phyloP scores from a whole-genome alignment of 2,888 invertebrate genomes.

The Liopterus haemorrhoidalis region DNA sequence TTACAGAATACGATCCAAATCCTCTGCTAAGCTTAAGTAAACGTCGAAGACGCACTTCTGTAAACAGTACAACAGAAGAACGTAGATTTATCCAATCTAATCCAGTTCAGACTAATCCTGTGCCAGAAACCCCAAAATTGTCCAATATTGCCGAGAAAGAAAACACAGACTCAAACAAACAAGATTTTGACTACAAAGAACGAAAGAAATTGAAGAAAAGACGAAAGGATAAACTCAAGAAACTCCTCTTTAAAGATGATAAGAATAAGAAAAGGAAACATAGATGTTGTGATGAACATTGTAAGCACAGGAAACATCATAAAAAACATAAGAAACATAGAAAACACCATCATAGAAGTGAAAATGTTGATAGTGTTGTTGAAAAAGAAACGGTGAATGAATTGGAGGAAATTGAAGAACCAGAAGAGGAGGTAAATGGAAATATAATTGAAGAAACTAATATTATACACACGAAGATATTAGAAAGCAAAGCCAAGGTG shows the following conservation, averaged over 20 bases:
- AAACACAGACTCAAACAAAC: constrained; percentile 38
- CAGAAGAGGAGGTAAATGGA: constrained; percentile 28
- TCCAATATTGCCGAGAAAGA: constrained; percentile 30
- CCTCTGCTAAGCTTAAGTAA: constrained; percentile 71
- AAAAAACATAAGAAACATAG: constrained; percentile 74
- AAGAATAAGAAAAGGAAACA: constrained; percentile 65
- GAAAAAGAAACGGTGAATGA: constrained; percentile 43
- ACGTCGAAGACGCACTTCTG: constrained; percentile 65
- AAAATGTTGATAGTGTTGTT: constrained; percentile 44
- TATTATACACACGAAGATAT: constrained; percentile 31
- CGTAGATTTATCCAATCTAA: constrained; percentile 30
- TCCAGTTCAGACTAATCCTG: constrained; percentile 19
- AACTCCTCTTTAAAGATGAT: constrained; percentile 45
- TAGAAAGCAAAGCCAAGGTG: constrained; percentile 39
- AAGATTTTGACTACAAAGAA: constrained; percentile 52
- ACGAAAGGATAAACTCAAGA: constrained; percentile 59
- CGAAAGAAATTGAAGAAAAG: constrained; percentile 64
- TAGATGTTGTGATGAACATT: constrained; percentile 62
- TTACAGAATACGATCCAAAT: constrained; percentile 80
- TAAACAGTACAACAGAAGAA: constrained; percentile 55
- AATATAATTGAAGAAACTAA: constrained; percentile 28
- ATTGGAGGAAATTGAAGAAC: constrained; percentile 28
- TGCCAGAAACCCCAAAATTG: constrained; percentile 29
- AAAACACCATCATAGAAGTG: constrained; percentile 59
- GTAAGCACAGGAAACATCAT: constrained; percentile 69